These are phyloP conservation scores for Clarias batrachus DNA, from an alignment of 2,113 vertebrate genomes.

Conservation along the genomic window DNA sequence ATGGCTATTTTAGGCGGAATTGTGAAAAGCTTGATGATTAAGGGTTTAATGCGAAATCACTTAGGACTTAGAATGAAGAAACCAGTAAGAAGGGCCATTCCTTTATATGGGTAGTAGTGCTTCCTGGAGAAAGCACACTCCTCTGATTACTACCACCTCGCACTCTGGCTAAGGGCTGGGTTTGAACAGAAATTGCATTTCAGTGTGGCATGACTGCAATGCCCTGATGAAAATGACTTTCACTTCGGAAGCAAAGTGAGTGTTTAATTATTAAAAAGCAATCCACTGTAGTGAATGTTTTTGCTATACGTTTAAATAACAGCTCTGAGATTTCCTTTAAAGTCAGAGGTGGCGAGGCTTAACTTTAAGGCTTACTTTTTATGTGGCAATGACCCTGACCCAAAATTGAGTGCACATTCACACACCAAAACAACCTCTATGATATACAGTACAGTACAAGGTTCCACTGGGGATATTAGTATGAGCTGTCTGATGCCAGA, in stretches of 20 bases:
- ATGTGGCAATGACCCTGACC: background rate
- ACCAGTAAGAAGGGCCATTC: background rate
- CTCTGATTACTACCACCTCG: background rate
- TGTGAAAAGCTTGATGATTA: background rate
- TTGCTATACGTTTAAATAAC: background rate
- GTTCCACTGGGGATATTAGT: conserved; percentile 9
- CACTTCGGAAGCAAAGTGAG: background rate
- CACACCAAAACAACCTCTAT: background rate
- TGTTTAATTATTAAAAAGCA: background rate
- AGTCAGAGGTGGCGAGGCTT: background rate
- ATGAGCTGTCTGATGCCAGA: conserved; percentile 7
- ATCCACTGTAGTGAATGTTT: background rate
- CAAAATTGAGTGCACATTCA: background rate
- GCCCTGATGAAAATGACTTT: background rate
- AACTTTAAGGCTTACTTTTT: background rate
- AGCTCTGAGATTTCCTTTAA: background rate
- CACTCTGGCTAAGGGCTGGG: background rate
- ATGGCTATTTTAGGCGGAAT: background rate
- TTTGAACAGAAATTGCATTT: background rate
- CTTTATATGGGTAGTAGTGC: background rate
- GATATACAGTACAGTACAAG: background rate
- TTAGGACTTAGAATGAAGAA: background rate
- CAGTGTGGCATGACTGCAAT: background rate
- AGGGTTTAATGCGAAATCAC: background rate
- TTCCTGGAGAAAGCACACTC: background rate